Conservation (phyloP, 2,797 vertebrate species). For the Malurus splendens region DNA sequence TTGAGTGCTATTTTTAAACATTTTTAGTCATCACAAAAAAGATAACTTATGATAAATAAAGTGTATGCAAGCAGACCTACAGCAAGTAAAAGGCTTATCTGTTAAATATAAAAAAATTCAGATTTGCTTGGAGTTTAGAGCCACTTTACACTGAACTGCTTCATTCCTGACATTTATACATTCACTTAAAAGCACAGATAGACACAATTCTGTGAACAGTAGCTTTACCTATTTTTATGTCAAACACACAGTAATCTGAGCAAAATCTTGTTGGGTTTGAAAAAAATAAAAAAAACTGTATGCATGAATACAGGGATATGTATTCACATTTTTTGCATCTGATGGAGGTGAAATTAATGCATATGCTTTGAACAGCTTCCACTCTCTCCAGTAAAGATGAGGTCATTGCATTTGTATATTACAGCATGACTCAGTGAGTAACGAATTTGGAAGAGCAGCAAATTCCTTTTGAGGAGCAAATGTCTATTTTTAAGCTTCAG, state of each 20-base stretch:
- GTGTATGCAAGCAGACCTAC: not conserved
- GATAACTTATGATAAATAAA: not conserved
- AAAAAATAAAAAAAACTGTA: not conserved
- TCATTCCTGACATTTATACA: not conserved
- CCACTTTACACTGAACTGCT: not conserved
- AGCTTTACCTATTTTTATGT: not conserved
- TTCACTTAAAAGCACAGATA: not conserved
- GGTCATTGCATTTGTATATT: not conserved
- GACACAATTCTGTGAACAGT: not conserved
- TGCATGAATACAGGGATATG: not conserved
- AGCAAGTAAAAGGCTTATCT: not conserved
- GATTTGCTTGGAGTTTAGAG: not conserved
- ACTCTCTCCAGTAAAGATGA: not conserved
- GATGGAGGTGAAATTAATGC: not conserved
- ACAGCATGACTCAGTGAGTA: slow-evolving; percentile 1
- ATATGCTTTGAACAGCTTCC: not conserved
- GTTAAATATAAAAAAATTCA: not conserved
- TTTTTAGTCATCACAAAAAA: not conserved
- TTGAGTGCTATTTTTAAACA: not conserved
- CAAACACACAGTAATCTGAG: not conserved
- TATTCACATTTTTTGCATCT: not conserved
- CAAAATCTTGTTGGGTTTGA: not conserved
- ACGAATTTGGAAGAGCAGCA: not conserved
- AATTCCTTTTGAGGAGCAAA: not conserved
- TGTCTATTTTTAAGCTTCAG: slow-evolving; percentile 38